Conservation (phyloP, 30 jellyfish, hydroid and myxozoan genomes). For the Phacellophora camtschatica region DNA sequence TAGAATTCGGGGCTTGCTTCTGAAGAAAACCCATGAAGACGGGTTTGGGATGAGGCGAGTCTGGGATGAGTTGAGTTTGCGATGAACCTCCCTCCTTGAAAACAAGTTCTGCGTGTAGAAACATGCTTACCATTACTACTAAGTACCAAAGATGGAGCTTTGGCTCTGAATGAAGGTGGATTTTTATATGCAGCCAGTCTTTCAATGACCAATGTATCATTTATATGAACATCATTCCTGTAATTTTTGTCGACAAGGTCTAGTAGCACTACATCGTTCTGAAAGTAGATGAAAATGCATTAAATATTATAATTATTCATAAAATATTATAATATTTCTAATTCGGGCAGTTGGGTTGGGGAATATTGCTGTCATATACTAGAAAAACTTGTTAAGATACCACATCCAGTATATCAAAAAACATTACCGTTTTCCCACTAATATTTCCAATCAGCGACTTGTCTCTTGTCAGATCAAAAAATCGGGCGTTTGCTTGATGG, state of each 20-base stretch:
- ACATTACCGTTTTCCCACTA: conserved; percentile 1
- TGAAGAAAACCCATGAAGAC: no score
- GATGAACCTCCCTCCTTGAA: no score
- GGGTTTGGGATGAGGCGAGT: no score
- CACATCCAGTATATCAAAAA: background rate
- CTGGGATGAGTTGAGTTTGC: no score
- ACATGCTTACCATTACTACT: no score
- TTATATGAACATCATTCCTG: conserved; percentile 33
- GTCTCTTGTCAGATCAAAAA: conserved; percentile 66
- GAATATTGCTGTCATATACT: no score
- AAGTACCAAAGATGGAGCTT: background rate
- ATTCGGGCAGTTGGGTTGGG: no score
- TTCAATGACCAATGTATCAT: conserved; percentile 52
- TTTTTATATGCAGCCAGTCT: conserved; percentile 33
- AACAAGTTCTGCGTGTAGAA: no score
- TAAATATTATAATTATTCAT: no score
- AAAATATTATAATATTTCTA: no score
- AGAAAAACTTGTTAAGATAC: no score
- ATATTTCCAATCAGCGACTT: conserved; percentile 61
- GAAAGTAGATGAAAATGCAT: background rate
- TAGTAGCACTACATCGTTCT: background rate
- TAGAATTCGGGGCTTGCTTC: no score
- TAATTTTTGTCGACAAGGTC: conserved; percentile 55
- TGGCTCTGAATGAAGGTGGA: background rate
- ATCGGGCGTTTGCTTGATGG: conserved; percentile 37